Evolutionary conservation across 1,140 invertebrate species (phyloP).

Genomic region (Macrotrachela quadricornifera): DNA sequence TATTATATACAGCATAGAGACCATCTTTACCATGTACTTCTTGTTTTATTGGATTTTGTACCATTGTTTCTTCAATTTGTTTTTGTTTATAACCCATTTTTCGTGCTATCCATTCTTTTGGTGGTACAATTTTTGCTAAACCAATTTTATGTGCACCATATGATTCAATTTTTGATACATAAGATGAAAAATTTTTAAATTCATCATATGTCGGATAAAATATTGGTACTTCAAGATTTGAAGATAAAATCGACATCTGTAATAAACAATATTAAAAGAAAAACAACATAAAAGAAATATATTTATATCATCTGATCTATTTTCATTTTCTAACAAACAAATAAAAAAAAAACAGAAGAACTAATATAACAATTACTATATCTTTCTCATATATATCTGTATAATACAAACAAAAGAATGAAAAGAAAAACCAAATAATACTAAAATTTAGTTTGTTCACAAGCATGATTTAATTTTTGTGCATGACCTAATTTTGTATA

Average conservation of each 20-base stretch:
- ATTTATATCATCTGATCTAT: no score
- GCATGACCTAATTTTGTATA: not conserved
- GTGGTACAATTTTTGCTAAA: conserved; percentile 78
- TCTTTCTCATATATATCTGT: no score
- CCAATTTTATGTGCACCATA: conserved; percentile 77
- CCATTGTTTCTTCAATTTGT: conserved; percentile 16
- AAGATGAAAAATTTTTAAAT: conserved; percentile 74
- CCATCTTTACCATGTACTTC: conserved; percentile 68
- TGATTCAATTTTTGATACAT: conserved; percentile 71
- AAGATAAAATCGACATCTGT: no score
- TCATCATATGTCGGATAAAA: conserved; percentile 83
- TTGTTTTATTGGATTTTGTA: conserved; percentile 53
- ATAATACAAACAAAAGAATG: no score
- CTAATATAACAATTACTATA: no score
- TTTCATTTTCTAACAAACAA: no score
- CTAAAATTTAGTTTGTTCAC: not conserved
- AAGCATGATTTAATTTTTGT: not conserved
- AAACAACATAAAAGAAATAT: no score
- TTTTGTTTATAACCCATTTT: no score
- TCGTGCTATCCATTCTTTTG: conserved; percentile 68
- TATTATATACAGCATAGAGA: conserved; percentile 76
- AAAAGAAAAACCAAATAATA: no score
- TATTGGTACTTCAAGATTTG: conserved; percentile 31
- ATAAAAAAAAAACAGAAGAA: no score
- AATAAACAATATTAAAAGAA: no score